Conservation (phyloP, 2,113 vertebrate species). For the Pomatostomus ruficeps region DNA sequence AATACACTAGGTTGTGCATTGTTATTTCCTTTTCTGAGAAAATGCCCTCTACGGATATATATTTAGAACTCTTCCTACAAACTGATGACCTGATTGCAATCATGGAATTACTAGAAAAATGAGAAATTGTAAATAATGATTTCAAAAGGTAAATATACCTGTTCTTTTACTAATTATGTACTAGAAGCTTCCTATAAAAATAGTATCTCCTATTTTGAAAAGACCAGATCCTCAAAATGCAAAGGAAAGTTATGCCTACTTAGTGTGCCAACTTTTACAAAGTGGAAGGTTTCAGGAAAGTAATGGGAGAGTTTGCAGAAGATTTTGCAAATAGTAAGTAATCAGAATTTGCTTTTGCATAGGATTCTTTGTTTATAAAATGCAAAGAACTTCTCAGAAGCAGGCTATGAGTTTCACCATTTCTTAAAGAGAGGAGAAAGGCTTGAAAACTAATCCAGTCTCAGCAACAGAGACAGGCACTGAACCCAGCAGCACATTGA, state of each 20-base stretch:
- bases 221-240: neutral
- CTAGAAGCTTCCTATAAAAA: neutral
- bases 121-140: neutral
- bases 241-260: neutral
- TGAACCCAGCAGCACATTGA: neutral
- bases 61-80: neutral
- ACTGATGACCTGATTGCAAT: neutral
- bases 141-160: neutral
- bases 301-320: neutral
- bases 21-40: neutral
- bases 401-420: neutral
- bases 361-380: neutral
- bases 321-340: neutral
- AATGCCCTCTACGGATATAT: neutral
- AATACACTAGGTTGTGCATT: neutral
- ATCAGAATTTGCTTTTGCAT: neutral
- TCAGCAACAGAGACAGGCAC: neutral
- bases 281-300: neutral
- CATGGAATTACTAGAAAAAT: neutral
- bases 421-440: neutral
- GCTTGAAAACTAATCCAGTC: neutral
- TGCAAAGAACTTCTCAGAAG: neutral
- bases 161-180: neutral
- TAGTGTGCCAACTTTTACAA: neutral
- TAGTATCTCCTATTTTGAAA: neutral